Percentiles rank a stretch among this genome's conserved stretches.
Evolutionary conservation across 2,797 vertebrate genomes (phyloP).

Genomic region (Anniella stebbinsi): DNA sequence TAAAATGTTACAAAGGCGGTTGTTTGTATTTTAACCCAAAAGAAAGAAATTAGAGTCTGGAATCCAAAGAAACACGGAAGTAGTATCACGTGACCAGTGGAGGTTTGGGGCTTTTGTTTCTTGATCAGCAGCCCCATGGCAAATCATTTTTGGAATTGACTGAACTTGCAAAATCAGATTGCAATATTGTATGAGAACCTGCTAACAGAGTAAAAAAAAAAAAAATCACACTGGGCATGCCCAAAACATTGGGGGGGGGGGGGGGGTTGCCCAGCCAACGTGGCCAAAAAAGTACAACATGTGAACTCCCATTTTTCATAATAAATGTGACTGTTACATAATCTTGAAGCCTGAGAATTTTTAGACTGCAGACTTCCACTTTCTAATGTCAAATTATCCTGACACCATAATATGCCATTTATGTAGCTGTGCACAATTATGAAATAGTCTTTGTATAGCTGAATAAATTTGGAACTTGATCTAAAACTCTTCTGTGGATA

Average conservation of each 20-base stretch:
- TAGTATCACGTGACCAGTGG: background rate
- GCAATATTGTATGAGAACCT: background rate
- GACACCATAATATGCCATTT: constrained; percentile 31
- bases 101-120: background rate
- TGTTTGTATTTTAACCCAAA: constrained; percentile 25
- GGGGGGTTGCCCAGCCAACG: background rate
- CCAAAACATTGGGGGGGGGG: too few species aligned
- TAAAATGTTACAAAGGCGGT: constrained; percentile 28
- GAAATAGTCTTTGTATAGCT: constrained; percentile 35
- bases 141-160: background rate
- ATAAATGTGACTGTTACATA: constrained; percentile 2
- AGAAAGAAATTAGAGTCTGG: constrained; percentile 13
- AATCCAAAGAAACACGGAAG: background rate
- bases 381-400: constrained; percentile 43
- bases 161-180: background rate
- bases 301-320: constrained; percentile 32
- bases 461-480: constrained; percentile 12
- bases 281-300: background rate
- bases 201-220: background rate
- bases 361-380: constrained; percentile 36
- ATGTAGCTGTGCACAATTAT: constrained; percentile 36
- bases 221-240: background rate
- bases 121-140: background rate
- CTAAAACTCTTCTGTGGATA: constrained; percentile 36
- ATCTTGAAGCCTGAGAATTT: constrained; percentile 32